These are phyloP conservation scores for Acanthosepion esculentum DNA, from an alignment of 2,888 invertebrate genomes.

Conservation along the genomic window DNA sequence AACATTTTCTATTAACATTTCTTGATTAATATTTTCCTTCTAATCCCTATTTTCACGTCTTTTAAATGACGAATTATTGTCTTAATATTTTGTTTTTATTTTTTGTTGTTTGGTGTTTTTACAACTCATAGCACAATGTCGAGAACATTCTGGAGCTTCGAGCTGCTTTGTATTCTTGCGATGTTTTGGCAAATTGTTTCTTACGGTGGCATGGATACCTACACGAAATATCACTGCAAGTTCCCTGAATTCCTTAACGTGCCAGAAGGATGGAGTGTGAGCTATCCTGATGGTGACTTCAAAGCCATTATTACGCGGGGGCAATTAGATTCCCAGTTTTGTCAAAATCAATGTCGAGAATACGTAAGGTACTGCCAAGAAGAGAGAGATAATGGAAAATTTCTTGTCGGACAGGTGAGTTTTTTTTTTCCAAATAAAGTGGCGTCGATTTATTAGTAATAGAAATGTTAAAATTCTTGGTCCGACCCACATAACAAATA, in stretches of 20 bases:
- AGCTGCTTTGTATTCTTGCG: background rate
- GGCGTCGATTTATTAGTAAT: too few relatives aligned
- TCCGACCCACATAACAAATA: too few relatives aligned
- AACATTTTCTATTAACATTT: too few relatives aligned
- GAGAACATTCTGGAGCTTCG: background rate
- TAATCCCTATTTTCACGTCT: too few relatives aligned
- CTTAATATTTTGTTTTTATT: too few relatives aligned
- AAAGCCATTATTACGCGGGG: background rate
- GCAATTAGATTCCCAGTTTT: background rate
- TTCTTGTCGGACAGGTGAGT: conserved; percentile 42
- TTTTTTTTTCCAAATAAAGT: too few relatives aligned
- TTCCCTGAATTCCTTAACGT: conserved; percentile 37
- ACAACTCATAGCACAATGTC: background rate
- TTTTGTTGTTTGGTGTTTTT: too few relatives aligned
- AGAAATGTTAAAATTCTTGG: too few relatives aligned
- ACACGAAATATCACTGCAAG: background rate
- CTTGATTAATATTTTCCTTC: too few relatives aligned
- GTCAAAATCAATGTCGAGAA: conserved; percentile 16
- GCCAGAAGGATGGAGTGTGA: background rate
- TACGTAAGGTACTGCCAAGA: conserved; percentile 46
- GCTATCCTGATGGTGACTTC: background rate
- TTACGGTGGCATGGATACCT: background rate
- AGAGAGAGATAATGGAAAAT: conserved; percentile 3
- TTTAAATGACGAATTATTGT: too few relatives aligned
- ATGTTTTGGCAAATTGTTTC: background rate